Evolutionary conservation across 2,113 vertebrate species (phyloP).

Genomic region (Promerops cafer): DNA sequence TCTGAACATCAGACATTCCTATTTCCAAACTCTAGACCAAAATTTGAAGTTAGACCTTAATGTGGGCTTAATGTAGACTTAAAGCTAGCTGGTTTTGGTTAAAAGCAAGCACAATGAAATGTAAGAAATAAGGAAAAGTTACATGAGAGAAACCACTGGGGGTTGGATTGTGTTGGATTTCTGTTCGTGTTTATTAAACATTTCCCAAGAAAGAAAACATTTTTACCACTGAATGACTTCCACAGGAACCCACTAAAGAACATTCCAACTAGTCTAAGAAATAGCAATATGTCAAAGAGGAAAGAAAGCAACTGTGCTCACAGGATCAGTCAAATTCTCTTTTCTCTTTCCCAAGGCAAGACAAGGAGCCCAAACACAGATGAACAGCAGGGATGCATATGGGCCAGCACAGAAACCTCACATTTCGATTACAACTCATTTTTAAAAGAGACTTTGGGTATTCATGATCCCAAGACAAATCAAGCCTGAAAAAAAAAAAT

Average conservation of each 20-base stretch:
- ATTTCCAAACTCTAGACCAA: constrained; percentile 13
- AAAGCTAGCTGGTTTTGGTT: constrained; percentile 30
- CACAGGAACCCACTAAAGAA: neutral
- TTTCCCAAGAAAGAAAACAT: constrained; percentile 40
- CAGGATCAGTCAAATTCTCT: neutral
- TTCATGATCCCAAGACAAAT: neutral
- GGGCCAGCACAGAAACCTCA: neutral
- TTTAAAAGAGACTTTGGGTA: neutral
- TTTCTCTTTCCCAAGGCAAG: neutral
- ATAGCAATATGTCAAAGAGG: neutral
- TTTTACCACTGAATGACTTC: constrained; percentile 10
- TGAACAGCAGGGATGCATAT: neutral
- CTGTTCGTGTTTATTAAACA: constrained; percentile 42
- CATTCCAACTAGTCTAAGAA: neutral
- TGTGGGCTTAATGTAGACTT: neutral
- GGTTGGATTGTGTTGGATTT: constrained; percentile 1
- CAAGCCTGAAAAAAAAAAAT: neutral
- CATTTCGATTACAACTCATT: neutral
- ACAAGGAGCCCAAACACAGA: neutral
- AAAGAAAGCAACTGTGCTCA: neutral
- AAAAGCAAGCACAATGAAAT: constrained; percentile 34
- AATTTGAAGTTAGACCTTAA: constrained; percentile 5
- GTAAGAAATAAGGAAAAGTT: constrained; percentile 12
- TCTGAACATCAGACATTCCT: neutral
- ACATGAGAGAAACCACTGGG: constrained; percentile 30